phyloP scores from a whole-genome alignment of 1,140 invertebrate species.

The Cardiocondyla obscurior region DNA sequence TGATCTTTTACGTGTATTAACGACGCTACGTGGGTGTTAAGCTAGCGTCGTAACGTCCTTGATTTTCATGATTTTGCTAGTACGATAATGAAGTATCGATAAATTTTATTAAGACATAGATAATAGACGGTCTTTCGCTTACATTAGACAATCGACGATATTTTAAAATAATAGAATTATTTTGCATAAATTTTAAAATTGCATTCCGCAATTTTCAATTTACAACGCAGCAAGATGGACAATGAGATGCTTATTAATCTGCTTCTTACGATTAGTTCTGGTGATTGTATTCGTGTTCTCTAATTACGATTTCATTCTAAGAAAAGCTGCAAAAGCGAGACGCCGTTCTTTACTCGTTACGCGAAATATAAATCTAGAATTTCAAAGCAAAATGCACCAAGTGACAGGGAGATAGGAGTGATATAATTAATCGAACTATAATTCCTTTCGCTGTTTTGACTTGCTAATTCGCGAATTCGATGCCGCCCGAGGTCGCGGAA shows the following conservation, averaged over 20 bases:
- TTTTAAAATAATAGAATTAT: not conserved
- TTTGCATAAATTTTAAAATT: not conserved
- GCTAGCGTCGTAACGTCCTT: constrained; percentile 21
- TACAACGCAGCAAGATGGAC: not conserved
- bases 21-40: constrained; percentile 39
- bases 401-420: not conserved
- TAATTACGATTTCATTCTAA: not conserved
- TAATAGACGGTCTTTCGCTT: not conserved
- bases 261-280: constrained; percentile 25
- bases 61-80: constrained; percentile 36
- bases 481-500: constrained; percentile 16
- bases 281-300: constrained; percentile 1
- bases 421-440: constrained; percentile 58
- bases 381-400: not conserved
- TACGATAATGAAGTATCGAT: not conserved
- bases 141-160: not conserved
- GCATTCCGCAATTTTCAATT: not conserved
- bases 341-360: constrained; percentile 8
- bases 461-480: constrained; percentile 65
- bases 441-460: constrained; percentile 50
- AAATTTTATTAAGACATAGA: constrained; percentile 9
- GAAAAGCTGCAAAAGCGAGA: not conserved
- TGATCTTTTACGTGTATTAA: constrained; percentile 54
- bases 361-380: not conserved
- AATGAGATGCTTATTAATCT: constrained; percentile 28